phyloP scores from a whole-genome alignment of 1,140 invertebrate species.

The Bombus confusus region DNA sequence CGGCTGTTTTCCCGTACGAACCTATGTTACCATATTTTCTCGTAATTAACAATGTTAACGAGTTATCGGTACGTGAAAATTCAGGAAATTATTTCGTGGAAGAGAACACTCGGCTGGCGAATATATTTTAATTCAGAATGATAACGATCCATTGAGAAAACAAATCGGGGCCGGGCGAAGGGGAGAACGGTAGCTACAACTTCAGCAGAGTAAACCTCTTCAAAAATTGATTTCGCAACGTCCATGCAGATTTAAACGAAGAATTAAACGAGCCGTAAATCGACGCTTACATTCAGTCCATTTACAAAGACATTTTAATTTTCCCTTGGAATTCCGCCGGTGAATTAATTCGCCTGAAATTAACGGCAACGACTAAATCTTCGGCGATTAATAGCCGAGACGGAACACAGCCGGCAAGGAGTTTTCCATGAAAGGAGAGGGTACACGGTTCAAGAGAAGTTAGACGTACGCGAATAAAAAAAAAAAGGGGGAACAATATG shows the following conservation, averaged over 20 bases:
- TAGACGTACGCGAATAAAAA: conserved; percentile 22
- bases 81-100: background rate
- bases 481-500: conserved; percentile 21
- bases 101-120: background rate
- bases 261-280: background rate
- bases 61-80: background rate
- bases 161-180: background rate
- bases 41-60: background rate
- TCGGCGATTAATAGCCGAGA: background rate
- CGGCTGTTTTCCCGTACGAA: background rate
- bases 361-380: background rate
- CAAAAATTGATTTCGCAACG: background rate
- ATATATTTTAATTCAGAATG: background rate
- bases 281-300: background rate
- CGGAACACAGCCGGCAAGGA: background rate
- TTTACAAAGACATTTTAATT: background rate
- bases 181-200: background rate
- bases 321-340: no score
- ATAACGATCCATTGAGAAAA: background rate
- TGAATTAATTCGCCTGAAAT: background rate
- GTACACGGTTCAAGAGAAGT: conserved; percentile 13
- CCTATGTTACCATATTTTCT: background rate
- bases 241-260: background rate
- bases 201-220: background rate
- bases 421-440: background rate